Percentiles rank a stretch among this genome's conserved stretches.
Evolutionary conservation across 2,888 invertebrate genomes (phyloP).

Genomic region (Hyalella azteca): DNA sequence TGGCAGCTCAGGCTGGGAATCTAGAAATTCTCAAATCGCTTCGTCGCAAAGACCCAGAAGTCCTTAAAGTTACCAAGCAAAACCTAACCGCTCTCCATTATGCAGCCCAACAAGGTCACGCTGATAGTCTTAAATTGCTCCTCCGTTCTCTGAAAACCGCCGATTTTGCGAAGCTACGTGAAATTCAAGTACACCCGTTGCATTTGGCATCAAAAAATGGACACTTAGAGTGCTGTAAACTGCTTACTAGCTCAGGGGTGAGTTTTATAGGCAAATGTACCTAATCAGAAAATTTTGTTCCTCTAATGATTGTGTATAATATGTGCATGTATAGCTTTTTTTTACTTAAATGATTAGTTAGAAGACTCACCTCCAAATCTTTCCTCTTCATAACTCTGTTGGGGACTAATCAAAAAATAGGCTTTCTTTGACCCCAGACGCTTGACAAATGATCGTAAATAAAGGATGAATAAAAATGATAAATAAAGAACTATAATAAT

Average conservation of each 20-base stretch:
- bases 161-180: neutral
- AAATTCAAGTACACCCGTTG: conserved; percentile 41
- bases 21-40: neutral
- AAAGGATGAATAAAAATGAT: too few species aligned
- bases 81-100: neutral
- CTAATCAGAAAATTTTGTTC: neutral
- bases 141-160: neutral
- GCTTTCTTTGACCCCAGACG: neutral
- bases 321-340: neutral
- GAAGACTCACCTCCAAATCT: neutral
- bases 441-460: neutral
- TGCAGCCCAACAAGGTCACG: neutral
- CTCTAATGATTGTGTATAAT: neutral
- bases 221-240: conserved; percentile 47
- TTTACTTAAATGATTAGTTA: neutral
- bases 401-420: neutral
- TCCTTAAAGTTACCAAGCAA: neutral
- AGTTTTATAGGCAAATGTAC: neutral
- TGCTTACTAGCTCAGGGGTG: neutral
- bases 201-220: conserved; percentile 52
- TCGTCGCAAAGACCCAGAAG: neutral
- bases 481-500: too few species aligned
- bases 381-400: neutral
- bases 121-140: neutral
- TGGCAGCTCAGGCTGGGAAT: conserved; percentile 8